These are phyloP conservation scores for Indicator indicator DNA, from an alignment of 2,113 vertebrate species.

Conservation along the genomic window DNA sequence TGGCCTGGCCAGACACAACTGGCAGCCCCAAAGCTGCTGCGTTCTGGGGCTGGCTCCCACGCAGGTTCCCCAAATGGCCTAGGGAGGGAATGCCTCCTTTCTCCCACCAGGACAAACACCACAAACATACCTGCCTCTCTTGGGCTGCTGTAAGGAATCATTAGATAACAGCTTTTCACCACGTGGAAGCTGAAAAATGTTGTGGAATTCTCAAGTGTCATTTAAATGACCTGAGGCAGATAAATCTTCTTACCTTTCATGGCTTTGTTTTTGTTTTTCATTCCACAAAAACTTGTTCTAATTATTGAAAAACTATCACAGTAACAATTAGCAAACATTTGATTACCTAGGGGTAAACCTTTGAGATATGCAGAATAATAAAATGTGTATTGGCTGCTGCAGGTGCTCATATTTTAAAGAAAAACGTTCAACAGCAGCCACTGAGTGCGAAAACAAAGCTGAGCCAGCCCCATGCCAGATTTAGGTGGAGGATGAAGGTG, in stretches of 20 bases:
- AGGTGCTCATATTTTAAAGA: neutral
- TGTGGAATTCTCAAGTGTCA: neutral
- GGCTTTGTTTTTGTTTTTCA: neutral
- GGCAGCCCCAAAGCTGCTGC: neutral
- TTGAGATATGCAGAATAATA: neutral
- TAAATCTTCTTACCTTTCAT: neutral
- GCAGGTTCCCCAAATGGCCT: neutral
- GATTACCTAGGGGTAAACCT: neutral
- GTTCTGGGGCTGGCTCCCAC: neutral
- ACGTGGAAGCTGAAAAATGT: neutral
- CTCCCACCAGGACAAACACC: fast-evolving
- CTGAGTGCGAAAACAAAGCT: neutral
- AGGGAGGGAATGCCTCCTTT: neutral
- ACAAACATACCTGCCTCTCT: neutral
- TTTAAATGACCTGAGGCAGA: neutral
- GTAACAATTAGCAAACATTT: neutral
- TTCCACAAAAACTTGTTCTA: neutral
- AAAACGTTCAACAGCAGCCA: neutral
- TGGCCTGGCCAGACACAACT: neutral
- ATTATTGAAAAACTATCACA: neutral
- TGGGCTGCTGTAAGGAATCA: neutral
- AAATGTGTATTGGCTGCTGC: neutral
- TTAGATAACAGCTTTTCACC: neutral
- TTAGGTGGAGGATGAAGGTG: neutral
- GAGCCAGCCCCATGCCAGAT: neutral